These are phyloP conservation scores for Neotragus pygmaeus DNA, from an alignment of 2,113 vertebrate species.

Conservation along the genomic window DNA sequence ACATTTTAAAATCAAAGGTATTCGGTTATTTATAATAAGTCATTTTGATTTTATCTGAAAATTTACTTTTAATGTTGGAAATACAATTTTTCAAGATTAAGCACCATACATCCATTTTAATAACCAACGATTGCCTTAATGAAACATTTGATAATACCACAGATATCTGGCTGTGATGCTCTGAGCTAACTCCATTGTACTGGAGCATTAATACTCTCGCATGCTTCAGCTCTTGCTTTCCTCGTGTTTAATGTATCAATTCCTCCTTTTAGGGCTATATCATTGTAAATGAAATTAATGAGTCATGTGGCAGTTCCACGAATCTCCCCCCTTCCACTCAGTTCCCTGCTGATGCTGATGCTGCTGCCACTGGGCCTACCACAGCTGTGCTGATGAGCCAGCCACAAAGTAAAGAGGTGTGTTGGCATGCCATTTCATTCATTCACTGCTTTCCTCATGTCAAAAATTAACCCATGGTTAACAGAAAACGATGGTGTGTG, in stretches of 20 bases:
- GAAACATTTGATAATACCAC: constrained; percentile 57
- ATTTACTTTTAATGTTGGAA: constrained; percentile 30
- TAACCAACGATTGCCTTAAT: constrained; percentile 47
- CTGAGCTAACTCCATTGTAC: constrained; percentile 80
- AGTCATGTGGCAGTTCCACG: constrained; percentile 92
- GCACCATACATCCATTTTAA: constrained; percentile 40
- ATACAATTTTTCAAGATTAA: constrained; percentile 29
- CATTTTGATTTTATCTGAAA: constrained; percentile 28
- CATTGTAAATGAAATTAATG: constrained; percentile 96
- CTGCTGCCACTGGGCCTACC: constrained; percentile 81
- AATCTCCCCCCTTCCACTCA: constrained; percentile 85
- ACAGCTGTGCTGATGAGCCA: constrained; percentile 82
- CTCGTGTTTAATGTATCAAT: constrained; percentile 82
- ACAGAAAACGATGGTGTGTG: not conserved
- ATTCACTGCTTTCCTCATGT: constrained; percentile 60
- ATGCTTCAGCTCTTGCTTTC: constrained; percentile 82
- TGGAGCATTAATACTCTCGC: constrained; percentile 82
- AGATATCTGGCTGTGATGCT: constrained; percentile 72
- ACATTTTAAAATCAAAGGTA: not conserved
- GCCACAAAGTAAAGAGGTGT: constrained; percentile 92
- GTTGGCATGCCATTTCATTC: constrained; percentile 81
- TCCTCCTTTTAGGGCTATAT: constrained; percentile 92
- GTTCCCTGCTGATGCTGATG: constrained; percentile 81
- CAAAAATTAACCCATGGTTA: constrained; percentile 37
- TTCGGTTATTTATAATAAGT: not conserved